phyloP scores from a whole-genome alignment of 2,888 invertebrate genomes.

The Epirrita christyi region DNA sequence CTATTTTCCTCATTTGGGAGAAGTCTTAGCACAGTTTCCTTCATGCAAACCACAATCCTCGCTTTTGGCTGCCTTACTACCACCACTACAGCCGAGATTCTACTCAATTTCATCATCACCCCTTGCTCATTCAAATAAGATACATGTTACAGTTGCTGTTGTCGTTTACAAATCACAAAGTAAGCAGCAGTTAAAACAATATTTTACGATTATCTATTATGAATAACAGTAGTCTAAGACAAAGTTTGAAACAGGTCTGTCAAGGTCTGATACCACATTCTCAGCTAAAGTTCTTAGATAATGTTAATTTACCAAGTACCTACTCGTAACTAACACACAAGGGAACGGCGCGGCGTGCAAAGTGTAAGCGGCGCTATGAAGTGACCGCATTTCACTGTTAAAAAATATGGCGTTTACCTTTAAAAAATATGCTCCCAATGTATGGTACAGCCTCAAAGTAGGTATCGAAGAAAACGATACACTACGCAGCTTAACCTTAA shows the following conservation, averaged over 20 bases:
- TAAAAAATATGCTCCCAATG: too few species aligned
- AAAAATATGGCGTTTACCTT: too few species aligned
- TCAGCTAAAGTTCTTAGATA: background rate
- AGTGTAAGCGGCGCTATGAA: too few species aligned
- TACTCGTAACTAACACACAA: background rate
- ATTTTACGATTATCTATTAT: background rate
- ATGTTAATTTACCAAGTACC: too few species aligned
- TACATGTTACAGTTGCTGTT: constrained; percentile 96
- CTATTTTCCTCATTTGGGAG: constrained; percentile 93
- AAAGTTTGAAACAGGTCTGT: background rate
- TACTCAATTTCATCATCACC: constrained; percentile 97
- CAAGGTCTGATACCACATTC: background rate
- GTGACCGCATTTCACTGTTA: too few species aligned
- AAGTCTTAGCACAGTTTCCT: constrained; percentile 94
- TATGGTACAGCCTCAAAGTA: too few species aligned
- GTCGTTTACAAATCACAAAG: constrained; percentile 93
- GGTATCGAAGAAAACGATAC: too few species aligned
- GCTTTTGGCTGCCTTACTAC: constrained; percentile 91
- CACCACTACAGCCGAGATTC: constrained; percentile 94
- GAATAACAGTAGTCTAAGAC: background rate
- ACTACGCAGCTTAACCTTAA: too few species aligned
- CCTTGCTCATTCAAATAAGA: constrained; percentile 87
- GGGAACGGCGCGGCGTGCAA: too few species aligned
- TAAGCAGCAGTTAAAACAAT: constrained; percentile 55
- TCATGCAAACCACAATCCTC: constrained; percentile 93